Conservation (phyloP, 2,888 invertebrate genomes). For the Steromphala cineraria region DNA sequence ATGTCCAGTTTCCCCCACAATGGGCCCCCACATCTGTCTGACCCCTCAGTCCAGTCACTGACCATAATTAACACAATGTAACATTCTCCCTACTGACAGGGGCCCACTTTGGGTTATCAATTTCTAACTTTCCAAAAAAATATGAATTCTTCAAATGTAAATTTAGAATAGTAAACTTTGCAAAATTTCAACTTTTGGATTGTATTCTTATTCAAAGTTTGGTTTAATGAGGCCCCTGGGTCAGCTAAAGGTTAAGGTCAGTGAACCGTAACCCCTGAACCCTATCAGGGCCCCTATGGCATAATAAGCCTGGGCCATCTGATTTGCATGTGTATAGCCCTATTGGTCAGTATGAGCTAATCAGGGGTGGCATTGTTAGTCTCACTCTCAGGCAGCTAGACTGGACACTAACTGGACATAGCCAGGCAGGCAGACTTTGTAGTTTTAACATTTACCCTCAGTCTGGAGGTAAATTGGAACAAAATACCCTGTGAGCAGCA, state of each 20-base stretch:
- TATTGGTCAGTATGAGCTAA: constrained; percentile 21
- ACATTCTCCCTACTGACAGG: constrained; percentile 1
- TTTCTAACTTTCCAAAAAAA: neutral
- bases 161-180: too few species aligned
- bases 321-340: constrained; percentile 20
- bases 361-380: constrained; percentile 1
- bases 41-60: neutral
- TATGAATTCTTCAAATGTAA: neutral
- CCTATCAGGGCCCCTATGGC: neutral
- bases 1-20: neutral
- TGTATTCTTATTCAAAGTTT: too few species aligned
- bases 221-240: neutral
- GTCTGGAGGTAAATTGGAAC: constrained; percentile 2
- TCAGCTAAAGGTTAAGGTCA: neutral
- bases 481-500: neutral
- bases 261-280: neutral
- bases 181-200: too few species aligned
- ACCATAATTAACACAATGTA: constrained; percentile 17
- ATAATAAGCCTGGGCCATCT: constrained; percentile 10
- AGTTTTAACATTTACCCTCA: neutral
- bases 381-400: neutral
- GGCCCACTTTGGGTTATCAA: neutral
- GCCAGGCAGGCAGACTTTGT: neutral
- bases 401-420: neutral
- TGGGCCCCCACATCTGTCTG: constrained; percentile 1